Evolutionary conservation across 1,140 invertebrate species (phyloP).

Genomic region (Drosophila repletoides): DNA sequence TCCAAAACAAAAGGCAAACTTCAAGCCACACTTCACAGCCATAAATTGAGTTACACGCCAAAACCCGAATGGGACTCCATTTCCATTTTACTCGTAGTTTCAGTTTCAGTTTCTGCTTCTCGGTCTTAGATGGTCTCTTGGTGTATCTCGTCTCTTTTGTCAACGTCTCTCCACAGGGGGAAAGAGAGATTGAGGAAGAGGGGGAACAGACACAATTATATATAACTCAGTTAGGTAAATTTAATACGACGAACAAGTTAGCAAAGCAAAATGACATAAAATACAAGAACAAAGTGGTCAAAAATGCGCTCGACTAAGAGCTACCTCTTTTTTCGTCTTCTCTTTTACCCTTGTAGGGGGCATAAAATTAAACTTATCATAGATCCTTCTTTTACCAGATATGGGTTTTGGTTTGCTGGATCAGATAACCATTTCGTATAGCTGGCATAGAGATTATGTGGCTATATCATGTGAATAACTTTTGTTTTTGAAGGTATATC

Average conservation of each 20-base stretch:
- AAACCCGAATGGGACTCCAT: slow-evolving; percentile 45
- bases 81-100: slow-evolving; percentile 37
- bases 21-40: slow-evolving; percentile 26
- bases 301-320: too few species aligned
- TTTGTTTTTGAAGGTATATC: too few species aligned
- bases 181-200: too few species aligned
- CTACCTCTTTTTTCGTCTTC: too few species aligned
- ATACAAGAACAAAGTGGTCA: slow-evolving; percentile 9
- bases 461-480: too few species aligned
- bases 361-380: too few species aligned
- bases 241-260: slow-evolving; percentile 46
- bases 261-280: slow-evolving; percentile 38
- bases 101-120: slow-evolving; percentile 10
- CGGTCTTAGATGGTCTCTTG: not conserved
- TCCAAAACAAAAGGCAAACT: slow-evolving; percentile 14
- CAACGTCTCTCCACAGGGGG: not conserved
- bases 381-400: too few species aligned
- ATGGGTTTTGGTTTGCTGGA: too few species aligned
- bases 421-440: too few species aligned
- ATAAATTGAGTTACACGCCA: slow-evolving; percentile 63
- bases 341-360: too few species aligned
- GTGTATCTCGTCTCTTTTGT: too few species aligned
- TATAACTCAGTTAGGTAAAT: slow-evolving; percentile 68
- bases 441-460: too few species aligned
- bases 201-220: not conserved